Evolutionary conservation across 2,888 invertebrate genomes (phyloP).

Genomic region (Pandemis heparana): DNA sequence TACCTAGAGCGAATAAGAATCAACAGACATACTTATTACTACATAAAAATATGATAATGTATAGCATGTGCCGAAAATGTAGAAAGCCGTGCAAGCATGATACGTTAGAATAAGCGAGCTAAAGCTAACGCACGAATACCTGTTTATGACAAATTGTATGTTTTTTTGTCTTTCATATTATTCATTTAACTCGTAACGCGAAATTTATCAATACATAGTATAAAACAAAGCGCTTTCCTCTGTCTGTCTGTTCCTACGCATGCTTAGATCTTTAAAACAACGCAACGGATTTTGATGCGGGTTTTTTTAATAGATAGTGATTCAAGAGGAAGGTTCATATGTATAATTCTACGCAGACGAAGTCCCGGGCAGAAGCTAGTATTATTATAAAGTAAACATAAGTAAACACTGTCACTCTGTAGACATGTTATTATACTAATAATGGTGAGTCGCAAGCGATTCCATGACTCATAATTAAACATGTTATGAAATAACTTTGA

Average conservation of each 20-base stretch:
- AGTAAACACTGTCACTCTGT: background rate
- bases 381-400: background rate
- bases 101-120: constrained; percentile 59
- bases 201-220: too few species aligned
- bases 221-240: too few species aligned
- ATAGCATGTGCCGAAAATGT: constrained; percentile 62
- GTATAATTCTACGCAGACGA: too few species aligned
- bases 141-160: constrained; percentile 47
- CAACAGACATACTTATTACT: constrained; percentile 43
- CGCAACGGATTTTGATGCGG: too few species aligned
- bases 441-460: constrained; percentile 5
- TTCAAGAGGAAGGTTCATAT: too few species aligned
- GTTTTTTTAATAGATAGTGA: too few species aligned
- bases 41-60: constrained; percentile 46
- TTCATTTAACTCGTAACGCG: too few species aligned
- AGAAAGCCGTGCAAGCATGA: constrained; percentile 69
- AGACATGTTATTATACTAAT: constrained; percentile 10
- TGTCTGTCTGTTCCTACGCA: too few species aligned
- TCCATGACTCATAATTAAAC: background rate
- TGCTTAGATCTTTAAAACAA: too few species aligned
- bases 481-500: constrained; percentile 19
- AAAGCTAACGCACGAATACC: constrained; percentile 49
- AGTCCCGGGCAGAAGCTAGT: too few species aligned
- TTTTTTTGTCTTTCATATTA: background rate
- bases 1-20: constrained; percentile 47